These are phyloP conservation scores for Podargus strigoides DNA, from an alignment of 2,797 vertebrate species.

Conservation along the genomic window DNA sequence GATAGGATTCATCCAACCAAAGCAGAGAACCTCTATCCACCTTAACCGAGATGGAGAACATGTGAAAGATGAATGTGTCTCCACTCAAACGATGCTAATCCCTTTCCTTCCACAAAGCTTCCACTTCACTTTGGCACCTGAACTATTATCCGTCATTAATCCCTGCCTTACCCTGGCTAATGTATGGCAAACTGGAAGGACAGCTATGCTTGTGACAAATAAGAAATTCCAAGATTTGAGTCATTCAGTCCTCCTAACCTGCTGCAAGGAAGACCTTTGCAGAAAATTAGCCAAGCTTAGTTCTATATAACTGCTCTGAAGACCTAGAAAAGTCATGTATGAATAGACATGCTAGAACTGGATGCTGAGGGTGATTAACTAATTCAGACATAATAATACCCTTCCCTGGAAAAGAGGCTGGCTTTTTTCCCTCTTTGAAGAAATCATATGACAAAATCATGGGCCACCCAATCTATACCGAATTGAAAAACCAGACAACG, in stretches of 20 bases:
- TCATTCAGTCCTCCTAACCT: background rate
- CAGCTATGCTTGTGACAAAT: background rate
- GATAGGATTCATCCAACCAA: background rate
- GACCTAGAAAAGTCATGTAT: background rate
- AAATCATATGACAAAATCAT: background rate
- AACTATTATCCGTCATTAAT: rapidly evolving
- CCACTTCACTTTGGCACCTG: background rate
- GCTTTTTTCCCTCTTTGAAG: background rate
- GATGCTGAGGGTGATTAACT: background rate
- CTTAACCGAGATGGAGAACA: background rate
- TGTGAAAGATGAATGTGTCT: background rate
- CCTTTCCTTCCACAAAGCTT: background rate
- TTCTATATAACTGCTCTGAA: background rate
- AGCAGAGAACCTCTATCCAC: background rate
- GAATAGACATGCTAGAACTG: background rate
- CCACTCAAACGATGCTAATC: background rate
- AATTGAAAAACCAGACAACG: background rate
- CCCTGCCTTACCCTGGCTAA: background rate
- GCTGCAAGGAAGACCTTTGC: background rate
- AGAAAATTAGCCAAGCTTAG: background rate
- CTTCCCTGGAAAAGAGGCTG: background rate
- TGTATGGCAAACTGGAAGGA: background rate
- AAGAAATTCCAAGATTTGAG: background rate
- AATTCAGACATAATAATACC: background rate
- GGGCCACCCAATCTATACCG: background rate